Conservation (phyloP, 2,113 vertebrate species). For the Poeciliopsis prolifica region DNA sequence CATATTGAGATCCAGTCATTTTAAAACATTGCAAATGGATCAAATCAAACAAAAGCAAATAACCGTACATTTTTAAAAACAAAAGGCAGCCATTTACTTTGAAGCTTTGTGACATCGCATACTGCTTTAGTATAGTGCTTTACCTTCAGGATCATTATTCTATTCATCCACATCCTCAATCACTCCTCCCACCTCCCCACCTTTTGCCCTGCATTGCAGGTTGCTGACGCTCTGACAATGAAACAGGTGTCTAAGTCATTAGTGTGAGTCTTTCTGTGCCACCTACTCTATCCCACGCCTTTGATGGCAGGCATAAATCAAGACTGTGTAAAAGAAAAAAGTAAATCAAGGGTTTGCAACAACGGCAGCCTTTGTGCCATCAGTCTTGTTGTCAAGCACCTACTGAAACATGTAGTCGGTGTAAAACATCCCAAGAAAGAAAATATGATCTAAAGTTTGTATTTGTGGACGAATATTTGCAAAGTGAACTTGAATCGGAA, state of each 20-base stretch:
- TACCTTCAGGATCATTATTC: conserved; percentile 21
- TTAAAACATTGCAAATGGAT: neutral
- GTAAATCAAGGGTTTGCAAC: conserved; percentile 20
- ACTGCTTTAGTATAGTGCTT: conserved; percentile 3
- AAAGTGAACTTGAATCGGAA: conserved; percentile 32
- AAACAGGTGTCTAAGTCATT: conserved; percentile 57
- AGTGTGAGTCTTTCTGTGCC: conserved; percentile 34
- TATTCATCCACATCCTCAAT: conserved; percentile 26
- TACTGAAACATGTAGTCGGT: neutral
- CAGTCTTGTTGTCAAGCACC: neutral
- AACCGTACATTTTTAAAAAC: conserved; percentile 4
- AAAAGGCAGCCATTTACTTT: conserved; percentile 3
- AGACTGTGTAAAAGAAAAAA: conserved; percentile 25
- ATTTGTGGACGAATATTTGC: conserved; percentile 26
- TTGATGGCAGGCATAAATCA: conserved; percentile 53
- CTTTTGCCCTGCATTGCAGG: conserved; percentile 43
- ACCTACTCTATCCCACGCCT: conserved; percentile 41
- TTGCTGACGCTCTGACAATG: conserved; percentile 34
- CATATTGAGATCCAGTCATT: no score
- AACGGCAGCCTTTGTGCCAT: neutral
- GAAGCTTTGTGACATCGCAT: conserved; percentile 16
- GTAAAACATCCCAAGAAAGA: neutral
- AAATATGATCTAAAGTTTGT: neutral
- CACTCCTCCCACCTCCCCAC: conserved; percentile 25
- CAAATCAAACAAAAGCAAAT: neutral